Evolutionary conservation across 2,888 invertebrate species (phyloP), one percentile per base, ranked within the genome.

Genomic region (Chirona hameri): DNA sequence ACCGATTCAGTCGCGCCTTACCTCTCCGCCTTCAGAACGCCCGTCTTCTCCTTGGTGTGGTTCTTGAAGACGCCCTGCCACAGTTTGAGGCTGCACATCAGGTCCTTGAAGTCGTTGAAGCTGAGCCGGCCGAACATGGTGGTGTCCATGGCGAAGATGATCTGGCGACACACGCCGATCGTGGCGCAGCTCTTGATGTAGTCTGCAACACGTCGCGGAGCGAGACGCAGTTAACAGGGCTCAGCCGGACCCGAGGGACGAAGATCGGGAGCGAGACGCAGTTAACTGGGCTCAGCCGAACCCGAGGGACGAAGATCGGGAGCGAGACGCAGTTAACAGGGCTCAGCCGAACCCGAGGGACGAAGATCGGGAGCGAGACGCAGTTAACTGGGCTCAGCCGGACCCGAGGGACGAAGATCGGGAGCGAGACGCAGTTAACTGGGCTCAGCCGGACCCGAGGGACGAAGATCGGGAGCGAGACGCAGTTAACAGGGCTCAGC

Each of bases 151-250:
- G 96, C 93, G 1, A 96, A 90, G 31, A 97, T 93, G 15, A 96
- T 95, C 89, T 96, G 96, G 83, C 96, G 91, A 87, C 97, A 97
- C 1, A 97, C 96, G 88, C 96, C 96, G 86, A 96, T 92, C 27
- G 94, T 95, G 0, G 96, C 96, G 88, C 96, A 96, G 86, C 96
- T 96, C 87, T 96, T 97, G 85, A 97, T 96, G 86, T 96, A 97
- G 89, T 97, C 96, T 91, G 87, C 46, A 65, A 46, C 57, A 31
- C n/a, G 24, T 0, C 14, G 15, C 12, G 5, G 21, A 10, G 65
- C 31, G 31, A 10, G 39, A 39, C 39, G 7, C 39, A 39, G 39
- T 39, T 39, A 39, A 39, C 39, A 5, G 39, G 39, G 39, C 39
- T 39, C 39, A 39, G 39, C 39, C 4, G 39, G 7, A 39, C 39